Percentiles rank a stretch among this genome's conserved stretches.
Conservation (phyloP, 2,113 vertebrate species). For the Notarius lentiginosus region DNA sequence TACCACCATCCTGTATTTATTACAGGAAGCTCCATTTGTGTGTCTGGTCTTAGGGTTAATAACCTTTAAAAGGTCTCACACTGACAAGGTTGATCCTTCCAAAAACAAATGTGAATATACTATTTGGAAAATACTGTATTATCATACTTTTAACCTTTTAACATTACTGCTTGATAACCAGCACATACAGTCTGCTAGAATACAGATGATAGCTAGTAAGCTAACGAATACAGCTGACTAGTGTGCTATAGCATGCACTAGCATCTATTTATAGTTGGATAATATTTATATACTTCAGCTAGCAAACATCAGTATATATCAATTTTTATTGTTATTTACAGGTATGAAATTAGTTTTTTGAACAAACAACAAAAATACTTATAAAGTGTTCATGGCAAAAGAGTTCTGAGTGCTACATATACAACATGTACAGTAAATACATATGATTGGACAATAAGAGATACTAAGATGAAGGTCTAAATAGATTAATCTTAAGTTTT, state of each 20-base stretch:
- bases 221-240: background rate
- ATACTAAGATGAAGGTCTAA: too few species aligned
- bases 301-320: background rate
- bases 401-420: too few species aligned
- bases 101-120: background rate
- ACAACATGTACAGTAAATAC: too few species aligned
- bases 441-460: too few species aligned
- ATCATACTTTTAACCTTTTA: background rate
- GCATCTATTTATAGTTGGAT: background rate
- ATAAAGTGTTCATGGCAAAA: too few species aligned
- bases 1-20: constrained; percentile 13
- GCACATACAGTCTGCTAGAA: background rate
- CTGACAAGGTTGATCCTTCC: background rate
- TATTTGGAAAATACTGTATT: background rate
- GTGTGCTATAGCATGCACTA: background rate
- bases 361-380: too few species aligned
- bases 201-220: background rate
- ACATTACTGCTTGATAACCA: background rate
- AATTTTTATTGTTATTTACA: background rate
- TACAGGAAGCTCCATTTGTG: constrained; percentile 14
- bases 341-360: background rate
- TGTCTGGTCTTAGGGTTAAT: constrained; percentile 1
- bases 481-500: too few species aligned
- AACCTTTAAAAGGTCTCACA: background rate
- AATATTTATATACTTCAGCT: background rate